Base-by-base conservation (phyloP, 1,140 invertebrate genomes). In the Cherax quadricarinatus region DNA sequence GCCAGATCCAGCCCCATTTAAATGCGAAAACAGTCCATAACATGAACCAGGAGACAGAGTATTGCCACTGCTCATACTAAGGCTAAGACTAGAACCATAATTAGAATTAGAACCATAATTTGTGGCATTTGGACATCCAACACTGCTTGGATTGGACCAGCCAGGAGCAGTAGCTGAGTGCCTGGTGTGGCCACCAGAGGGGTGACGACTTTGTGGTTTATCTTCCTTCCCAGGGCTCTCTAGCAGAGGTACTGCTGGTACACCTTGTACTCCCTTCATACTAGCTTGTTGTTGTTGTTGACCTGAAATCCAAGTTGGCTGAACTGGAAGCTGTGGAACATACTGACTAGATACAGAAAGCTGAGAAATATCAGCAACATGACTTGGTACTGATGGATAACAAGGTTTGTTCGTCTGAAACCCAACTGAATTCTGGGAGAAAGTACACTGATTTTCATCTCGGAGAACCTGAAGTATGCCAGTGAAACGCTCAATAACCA, bases 201-300 rank as follows among this genome's bases (percentile, higher is more conserved):
- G 84, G 57, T 86, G 90, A 7, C 90, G 90, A 57, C 90, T 86
- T 7, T 78, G 73, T 30, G 83, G 48, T 78, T 91, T 91, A n/a
- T 91, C 90, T 70, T 91, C 90, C 62, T 86, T 86, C 21, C 84
- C 79, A 62, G 90, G 90, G 60, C 90, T 91, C 48, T 91, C 90
- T n/a, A 75, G 24, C 3, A 75, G 70, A 75, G 70, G 70, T 30
- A n/a, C 70, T 21, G 70, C 70, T 9, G 66, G 85, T 7, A 86
- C 85, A 18, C 57, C 24, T 49, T 86, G 57, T 24, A 86, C 30
- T 51, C 70, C 70, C 12, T 73, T 75, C 21, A 75, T 48, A 51
- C 66, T 21, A 10, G 7, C 30, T 75, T 70, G 85, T 66, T 66
- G 62, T 70, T 62, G 84, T 21, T 66, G 84, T 51, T 70, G 70